phyloP scores from a whole-genome alignment of 2,797 vertebrate genomes.

The Ciconia nigra region DNA sequence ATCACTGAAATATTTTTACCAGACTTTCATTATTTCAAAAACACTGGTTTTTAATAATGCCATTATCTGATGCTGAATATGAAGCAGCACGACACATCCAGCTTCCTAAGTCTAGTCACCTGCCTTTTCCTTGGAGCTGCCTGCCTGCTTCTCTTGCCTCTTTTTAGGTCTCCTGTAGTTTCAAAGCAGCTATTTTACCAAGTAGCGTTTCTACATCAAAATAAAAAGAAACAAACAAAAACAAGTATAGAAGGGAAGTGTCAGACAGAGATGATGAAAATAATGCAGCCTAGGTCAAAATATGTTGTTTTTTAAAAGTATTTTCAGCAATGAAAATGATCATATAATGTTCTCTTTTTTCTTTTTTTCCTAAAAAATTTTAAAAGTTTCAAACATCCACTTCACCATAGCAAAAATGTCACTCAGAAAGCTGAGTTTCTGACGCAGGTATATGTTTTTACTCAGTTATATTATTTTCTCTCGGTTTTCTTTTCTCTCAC shows the following conservation, averaged over 20 bases:
- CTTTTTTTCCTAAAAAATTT: not conserved
- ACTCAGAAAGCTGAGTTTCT: not conserved
- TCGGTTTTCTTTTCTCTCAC: not conserved
- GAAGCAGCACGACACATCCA: not conserved
- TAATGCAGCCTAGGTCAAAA: not conserved
- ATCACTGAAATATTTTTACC: not conserved
- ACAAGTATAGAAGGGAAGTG: not conserved
- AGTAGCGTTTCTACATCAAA: not conserved
- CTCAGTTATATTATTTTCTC: not conserved
- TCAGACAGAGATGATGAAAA: not conserved
- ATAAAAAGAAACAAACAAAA: not conserved
- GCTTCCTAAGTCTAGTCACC: not conserved
- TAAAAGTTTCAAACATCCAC: not conserved
- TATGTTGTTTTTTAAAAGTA: not conserved
- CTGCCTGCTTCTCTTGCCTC: not conserved
- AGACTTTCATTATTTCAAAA: not conserved
- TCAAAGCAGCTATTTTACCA: not conserved
- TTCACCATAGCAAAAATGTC: not conserved
- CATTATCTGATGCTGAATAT: not conserved
- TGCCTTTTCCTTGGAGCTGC: not conserved
- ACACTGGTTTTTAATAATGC: not conserved
- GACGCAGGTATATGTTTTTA: not conserved
- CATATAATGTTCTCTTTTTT: not conserved
- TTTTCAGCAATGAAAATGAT: not conserved
- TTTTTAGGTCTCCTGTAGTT: not conserved